Evolutionary conservation across 2,888 invertebrate species (phyloP), one percentile per base, ranked within the genome.

Genomic region (Gortyna flavago): DNA sequence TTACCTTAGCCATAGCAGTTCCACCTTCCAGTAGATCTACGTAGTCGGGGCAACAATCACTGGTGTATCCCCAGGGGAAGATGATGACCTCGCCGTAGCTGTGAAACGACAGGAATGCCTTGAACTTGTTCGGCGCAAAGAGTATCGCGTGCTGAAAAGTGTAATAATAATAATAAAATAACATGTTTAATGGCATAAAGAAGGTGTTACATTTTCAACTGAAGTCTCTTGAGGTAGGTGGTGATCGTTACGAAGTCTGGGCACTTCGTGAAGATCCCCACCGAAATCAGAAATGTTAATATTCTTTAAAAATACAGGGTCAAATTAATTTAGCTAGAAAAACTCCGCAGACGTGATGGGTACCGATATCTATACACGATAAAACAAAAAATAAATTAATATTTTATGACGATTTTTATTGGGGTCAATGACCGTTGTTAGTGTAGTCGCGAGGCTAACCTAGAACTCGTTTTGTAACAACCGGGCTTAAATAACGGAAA

Each of bases 81-180:
- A 96, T 95, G 21, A 96, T 93, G 62, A 95, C 95, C 83, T 96
- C 96, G 0, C 96, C 96, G 85, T 96, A 96, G 86, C 96, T 96
- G 87, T 96, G 96, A 75, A 95, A 94, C 1, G 96, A 96, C 67
- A 96, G 91, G 91, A 95, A 96, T 83, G 94, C 95, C 86, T 95
- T 95, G 92, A 96, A 96, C 21, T 82, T 84, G 0, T 88, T 89
- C 0, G 88, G 84, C 0, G 92, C 85, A 0, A 91, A 84, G 35
- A 89, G 35, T 68, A 96, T 94, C 3, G 86, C 76, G 21, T 90
- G 88, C 96, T 96, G 93, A 44, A 90, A 80, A n/a, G 7, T 11
- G 18, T 6, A 35, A 35, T 35, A 32, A 32, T 2, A n/a, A 57
- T 59, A 59, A 59, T 59, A 29, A 29, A 16, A 18, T 59, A 8